These are phyloP conservation scores for Heliconius ismenius DNA, from an alignment of 2,888 invertebrate species.

Conservation along the genomic window DNA sequence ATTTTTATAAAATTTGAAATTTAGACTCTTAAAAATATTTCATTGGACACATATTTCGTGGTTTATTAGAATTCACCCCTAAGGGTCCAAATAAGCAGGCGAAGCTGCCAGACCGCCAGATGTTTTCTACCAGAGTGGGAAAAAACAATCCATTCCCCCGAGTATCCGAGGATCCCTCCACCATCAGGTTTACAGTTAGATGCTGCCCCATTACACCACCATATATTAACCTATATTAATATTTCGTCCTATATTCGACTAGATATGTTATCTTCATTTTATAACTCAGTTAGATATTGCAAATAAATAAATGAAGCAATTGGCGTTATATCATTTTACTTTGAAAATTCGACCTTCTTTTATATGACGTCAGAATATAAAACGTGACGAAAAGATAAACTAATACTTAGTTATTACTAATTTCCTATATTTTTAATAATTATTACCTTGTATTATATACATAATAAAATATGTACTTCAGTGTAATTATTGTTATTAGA, in stretches of 20 bases:
- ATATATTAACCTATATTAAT: background rate
- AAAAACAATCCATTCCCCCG: background rate
- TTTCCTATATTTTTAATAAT: slow-evolving; percentile 1
- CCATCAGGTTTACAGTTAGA: no score
- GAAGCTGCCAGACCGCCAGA: no score
- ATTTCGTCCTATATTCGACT: background rate
- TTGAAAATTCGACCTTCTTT: slow-evolving; percentile 25
- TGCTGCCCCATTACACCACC: no score
- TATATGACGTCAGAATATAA: slow-evolving; percentile 13
- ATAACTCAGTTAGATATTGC: background rate
- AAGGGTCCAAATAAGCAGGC: no score
- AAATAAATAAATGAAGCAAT: background rate
- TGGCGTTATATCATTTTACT: slow-evolving; percentile 12
- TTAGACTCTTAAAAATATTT: no score
- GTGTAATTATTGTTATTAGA: no score
- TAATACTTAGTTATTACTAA: slow-evolving; percentile 15
- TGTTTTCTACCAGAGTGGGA: no score
- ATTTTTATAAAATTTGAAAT: no score
- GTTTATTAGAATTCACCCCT: no score
- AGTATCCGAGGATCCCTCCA: background rate
- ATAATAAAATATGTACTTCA: no score
- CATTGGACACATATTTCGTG: no score
- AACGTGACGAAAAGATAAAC: slow-evolving; percentile 32
- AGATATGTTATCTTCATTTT: background rate
- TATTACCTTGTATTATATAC: background rate